phyloP scores from a whole-genome alignment of 2,797 vertebrate genomes.

The Pipistrellus pipistrellus region DNA sequence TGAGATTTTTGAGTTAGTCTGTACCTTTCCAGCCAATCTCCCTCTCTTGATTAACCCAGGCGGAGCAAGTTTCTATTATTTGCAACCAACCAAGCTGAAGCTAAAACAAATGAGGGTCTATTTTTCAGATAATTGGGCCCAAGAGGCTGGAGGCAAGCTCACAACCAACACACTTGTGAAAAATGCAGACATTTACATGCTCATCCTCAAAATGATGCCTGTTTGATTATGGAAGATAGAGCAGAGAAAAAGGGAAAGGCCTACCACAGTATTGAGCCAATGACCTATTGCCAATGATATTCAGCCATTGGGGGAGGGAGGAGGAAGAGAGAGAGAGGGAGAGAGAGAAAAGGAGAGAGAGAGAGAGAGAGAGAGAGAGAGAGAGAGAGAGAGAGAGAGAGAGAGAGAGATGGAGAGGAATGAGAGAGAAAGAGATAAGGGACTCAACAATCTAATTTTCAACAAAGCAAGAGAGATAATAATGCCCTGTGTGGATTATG shows the following conservation, averaged over 20 bases:
- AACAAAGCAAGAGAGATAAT: slow-evolving; percentile 18
- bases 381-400: background rate
- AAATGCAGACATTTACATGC: slow-evolving; percentile 63
- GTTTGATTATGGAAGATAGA: slow-evolving; percentile 5
- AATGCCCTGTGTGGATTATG: background rate
- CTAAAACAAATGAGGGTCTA: slow-evolving; percentile 71
- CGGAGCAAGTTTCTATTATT: slow-evolving; percentile 66
- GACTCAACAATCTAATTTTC: slow-evolving; percentile 39
- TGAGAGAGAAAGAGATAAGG: background rate
- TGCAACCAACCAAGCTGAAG: slow-evolving; percentile 56
- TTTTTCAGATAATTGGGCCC: slow-evolving; percentile 80
- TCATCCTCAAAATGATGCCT: slow-evolving; percentile 69
- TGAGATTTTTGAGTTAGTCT: slow-evolving; percentile 35
- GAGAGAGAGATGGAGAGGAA: too few species aligned
- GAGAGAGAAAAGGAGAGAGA: too few species aligned
- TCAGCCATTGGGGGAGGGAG: background rate
- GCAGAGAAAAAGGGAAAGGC: background rate
- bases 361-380: too few species aligned
- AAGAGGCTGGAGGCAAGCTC: slow-evolving; percentile 65
- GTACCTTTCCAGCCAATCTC: slow-evolving; percentile 32
- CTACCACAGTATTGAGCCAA: background rate
- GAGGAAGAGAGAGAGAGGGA: too few species aligned
- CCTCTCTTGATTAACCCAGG: slow-evolving; percentile 73
- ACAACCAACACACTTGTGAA: slow-evolving; percentile 63
- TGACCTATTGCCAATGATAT: slow-evolving; percentile 36